These are phyloP conservation scores for Saimiri boliviensis DNA, from an alignment of 2,113 vertebrate species.

Conservation along the genomic window DNA sequence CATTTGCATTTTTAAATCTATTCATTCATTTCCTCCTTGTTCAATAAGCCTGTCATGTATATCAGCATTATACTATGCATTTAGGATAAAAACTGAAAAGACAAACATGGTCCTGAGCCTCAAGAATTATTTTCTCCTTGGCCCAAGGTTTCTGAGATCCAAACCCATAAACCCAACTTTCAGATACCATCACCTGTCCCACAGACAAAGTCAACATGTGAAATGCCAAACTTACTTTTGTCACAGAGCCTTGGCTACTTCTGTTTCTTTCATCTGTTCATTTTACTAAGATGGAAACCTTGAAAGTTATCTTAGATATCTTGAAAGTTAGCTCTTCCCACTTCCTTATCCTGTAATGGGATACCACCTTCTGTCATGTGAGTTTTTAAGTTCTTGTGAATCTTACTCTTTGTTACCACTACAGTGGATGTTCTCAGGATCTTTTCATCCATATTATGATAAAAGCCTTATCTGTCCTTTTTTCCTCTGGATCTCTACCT, in stretches of 20 bases:
- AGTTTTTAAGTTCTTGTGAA: not conserved
- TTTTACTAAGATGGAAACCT: not conserved
- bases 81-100: not conserved
- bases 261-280: conserved; percentile 6
- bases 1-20: not conserved
- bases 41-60: not conserved
- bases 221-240: not conserved
- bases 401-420: not conserved
- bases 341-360: not conserved
- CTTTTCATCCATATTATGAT: not conserved
- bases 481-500: not conserved
- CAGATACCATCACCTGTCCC: not conserved
- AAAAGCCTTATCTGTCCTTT: not conserved
- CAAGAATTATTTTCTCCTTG: not conserved
- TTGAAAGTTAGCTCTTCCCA: not conserved
- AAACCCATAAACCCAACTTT: not conserved
- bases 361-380: not conserved
- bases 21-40: not conserved
- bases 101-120: not conserved
- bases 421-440: not conserved
- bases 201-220: not conserved
- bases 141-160: not conserved
- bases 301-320: not conserved
- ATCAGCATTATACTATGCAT: not conserved
- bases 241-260: not conserved